Evolutionary conservation across 2,888 invertebrate genomes (phyloP), one percentile per base, ranked within the genome.

Genomic region (Proisotoma minuta): DNA sequence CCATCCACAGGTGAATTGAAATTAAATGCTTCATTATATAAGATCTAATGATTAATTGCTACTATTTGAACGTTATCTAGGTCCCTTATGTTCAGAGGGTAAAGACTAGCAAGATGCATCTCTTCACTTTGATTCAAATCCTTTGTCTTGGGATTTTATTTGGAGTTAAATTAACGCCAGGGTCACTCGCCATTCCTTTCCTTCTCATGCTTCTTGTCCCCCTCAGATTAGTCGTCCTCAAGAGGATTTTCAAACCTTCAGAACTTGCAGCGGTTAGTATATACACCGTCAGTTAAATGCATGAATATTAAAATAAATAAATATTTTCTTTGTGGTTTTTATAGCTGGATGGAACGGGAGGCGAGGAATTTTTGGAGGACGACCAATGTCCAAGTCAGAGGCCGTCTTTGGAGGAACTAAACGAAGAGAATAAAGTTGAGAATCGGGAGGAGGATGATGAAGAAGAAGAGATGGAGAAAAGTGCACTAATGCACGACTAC

Each of bases 181-280:
- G 91, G 66, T 93, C 96, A 1, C 82, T 97, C 63, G 90, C 91
- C 18, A 88, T 97, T 78, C 97, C 97, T 2, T 95, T 98, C 81
- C 91, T 96, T 78, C 83, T 98, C 53, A 86, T 94, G 66, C 79
- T 95, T 69, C 89, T 95, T 87, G 88, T 96, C 75, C 95, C 96
- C 12, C 81, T 96, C 63, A 81, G 96, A 66, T 84, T 87, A 73
- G 76, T 76, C 39, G 82, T 86, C 61, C 80, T 95, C 75, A 83
- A 79, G 12, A 82, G 82, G 66, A 77, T 90, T 60, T 96, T 94
- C 79, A 87, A 88, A 4, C 83, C 86, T 22, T 82, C 86, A 62
- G 94, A 96, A 78, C 81, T 96, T 43, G 81, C 88, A 77, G 91
- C 92, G 78, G 92, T 93, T n/a, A n/a, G n/a, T n/a, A n/a, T n/a